Base-by-base conservation (phyloP, 2,797 vertebrate genomes). In the Lithobates sylvaticus region DNA sequence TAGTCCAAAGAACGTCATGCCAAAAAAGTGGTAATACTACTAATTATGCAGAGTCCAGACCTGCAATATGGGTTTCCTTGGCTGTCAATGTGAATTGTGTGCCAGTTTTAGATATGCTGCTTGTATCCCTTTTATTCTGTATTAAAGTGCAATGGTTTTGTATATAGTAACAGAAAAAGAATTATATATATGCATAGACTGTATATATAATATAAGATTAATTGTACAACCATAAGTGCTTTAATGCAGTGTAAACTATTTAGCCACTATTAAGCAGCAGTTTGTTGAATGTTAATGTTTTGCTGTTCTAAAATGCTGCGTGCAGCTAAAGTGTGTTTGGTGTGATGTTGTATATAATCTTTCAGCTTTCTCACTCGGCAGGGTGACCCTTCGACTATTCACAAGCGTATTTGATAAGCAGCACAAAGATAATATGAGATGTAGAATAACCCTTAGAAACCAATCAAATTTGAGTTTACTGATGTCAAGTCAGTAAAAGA, bases 41-140 rank as follows among this genome's bases (percentile, higher is more conserved):
- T 92, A 92, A 88, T 89, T 88, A 88, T 91, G 88, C 87, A 92
- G 90, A 89, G 89, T 83, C 91, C 91, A 89, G 88, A 88, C 75
- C 89, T 89, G 90, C 91, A 91, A 85, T 68, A 89, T 88, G 88
- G 90, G 88, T 88, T 64, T 89, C 78, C 32, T 80, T 89, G 88
- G 79, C 89, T 92, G 88, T 91, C 90, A 92, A 92, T 94, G 95
- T 94, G 94, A 96, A 95, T 91, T 89, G 91, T 89, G 73, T 92
- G 91, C 93, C 93, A 92, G 91, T 94, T 91, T 89, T 90, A 81
- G 85, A 88, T 90, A 91, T 94, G 95, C 93, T 94, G 94, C 94
- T 94, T 93, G 93, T 85, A 74, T 80, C 64, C 76, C 58, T 10
- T 81, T 84, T 32, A 75, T 39, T 34, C 67, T 80, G 81, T 10